A percentile compares a stretch with the other conserved stretches of the same genome.
Evolutionary conservation across 2,888 invertebrate species (phyloP).

Genomic region (Nasonia oneida): DNA sequence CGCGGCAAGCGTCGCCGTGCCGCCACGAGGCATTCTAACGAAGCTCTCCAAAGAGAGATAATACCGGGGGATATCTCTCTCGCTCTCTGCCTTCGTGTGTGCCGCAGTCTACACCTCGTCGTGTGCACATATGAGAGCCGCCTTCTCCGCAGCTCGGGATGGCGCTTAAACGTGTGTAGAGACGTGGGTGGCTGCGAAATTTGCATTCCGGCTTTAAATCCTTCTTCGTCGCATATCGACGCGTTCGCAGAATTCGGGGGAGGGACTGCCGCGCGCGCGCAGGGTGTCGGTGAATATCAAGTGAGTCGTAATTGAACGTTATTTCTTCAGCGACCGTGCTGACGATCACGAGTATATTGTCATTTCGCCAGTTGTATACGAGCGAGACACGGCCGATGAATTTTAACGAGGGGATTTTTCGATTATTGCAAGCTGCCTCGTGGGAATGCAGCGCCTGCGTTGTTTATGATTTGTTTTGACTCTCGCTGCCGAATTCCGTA

Average conservation of each 20-base stretch:
- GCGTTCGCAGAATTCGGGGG: constrained; percentile 40
- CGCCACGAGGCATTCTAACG: constrained; percentile 66
- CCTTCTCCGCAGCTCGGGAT: neutral
- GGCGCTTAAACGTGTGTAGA: neutral
- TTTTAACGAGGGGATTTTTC: neutral
- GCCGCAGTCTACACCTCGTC: neutral
- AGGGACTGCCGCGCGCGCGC: neutral
- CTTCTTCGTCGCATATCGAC: constrained; percentile 38
- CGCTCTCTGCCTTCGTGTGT: neutral
- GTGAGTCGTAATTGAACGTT: constrained; percentile 50
- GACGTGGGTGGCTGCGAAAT: constrained; percentile 61
- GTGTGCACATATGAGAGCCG: neutral
- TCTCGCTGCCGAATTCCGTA: too few species aligned
- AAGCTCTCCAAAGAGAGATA: constrained; percentile 59
- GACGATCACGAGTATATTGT: neutral
- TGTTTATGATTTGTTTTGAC: too few species aligned
- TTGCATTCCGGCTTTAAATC: constrained; percentile 56
- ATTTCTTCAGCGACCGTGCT: constrained; percentile 25
- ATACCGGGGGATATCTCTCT: constrained; percentile 47
- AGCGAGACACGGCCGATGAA: too few species aligned
- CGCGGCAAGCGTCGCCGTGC: constrained; percentile 57
- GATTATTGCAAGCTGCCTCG: too few species aligned
- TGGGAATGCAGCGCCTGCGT: too few species aligned
- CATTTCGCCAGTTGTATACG: neutral
- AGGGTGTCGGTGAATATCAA: constrained; percentile 45